A percentile compares a stretch with the other conserved stretches of the same genome.
phyloP scores from a whole-genome alignment of 2,888 invertebrate genomes.

The Troglohyphantes excavatus region DNA sequence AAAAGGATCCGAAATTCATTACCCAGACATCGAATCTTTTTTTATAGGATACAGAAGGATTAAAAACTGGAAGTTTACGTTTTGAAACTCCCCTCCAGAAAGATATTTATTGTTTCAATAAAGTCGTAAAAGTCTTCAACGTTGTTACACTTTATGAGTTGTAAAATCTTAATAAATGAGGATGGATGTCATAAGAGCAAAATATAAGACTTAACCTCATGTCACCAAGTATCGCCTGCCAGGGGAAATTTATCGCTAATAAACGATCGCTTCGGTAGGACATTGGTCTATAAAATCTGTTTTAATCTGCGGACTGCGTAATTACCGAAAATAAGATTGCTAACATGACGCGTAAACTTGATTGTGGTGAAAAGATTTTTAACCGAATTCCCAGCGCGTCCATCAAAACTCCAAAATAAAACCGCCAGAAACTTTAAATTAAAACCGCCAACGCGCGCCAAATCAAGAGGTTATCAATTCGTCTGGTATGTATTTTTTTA shows the following conservation, averaged over 20 bases:
- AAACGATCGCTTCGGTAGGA: not conserved
- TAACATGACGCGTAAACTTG: too few relatives aligned
- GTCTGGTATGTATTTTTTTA: too few relatives aligned
- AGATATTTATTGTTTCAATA: conserved; percentile 47
- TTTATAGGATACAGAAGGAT: not conserved
- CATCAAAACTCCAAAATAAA: too few relatives aligned
- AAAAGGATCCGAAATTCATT: not conserved
- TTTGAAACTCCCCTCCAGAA: not conserved
- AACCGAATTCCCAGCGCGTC: too few relatives aligned
- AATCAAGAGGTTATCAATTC: too few relatives aligned
- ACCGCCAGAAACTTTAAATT: too few relatives aligned
- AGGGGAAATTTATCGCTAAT: conserved; percentile 18
- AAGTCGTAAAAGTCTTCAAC: conserved; percentile 35
- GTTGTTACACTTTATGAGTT: conserved; percentile 32
- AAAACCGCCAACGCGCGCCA: too few relatives aligned
- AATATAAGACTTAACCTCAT: not conserved
- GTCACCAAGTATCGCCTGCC: not conserved
- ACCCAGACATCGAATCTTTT: not conserved
- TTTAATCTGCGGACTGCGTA: not conserved
- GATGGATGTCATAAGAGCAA: conserved; percentile 16
- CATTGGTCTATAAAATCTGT: not conserved
- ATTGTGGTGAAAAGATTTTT: too few relatives aligned
- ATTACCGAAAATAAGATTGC: too few relatives aligned
- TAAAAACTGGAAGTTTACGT: not conserved
- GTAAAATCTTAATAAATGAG: conserved; percentile 50